phyloP scores from a whole-genome alignment of 1,140 invertebrate genomes.

The Stegodyphus dumicola region DNA sequence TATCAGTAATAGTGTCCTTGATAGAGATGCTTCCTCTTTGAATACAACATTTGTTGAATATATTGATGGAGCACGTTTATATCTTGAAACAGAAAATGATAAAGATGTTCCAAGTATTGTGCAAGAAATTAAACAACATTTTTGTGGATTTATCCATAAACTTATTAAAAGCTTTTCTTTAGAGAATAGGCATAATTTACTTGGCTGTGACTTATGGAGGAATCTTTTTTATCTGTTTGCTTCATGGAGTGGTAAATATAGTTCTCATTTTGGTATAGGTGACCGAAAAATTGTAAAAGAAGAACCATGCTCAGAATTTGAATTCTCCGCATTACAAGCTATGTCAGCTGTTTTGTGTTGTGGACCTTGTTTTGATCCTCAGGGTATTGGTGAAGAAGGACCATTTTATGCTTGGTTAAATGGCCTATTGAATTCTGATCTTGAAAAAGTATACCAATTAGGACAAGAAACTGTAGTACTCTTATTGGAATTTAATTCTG shows the following conservation, averaged over 20 bases:
- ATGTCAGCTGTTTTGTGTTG: constrained; percentile 95
- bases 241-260: constrained; percentile 90
- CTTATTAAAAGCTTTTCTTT: constrained; percentile 94
- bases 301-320: constrained; percentile 69
- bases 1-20: constrained; percentile 84
- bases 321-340: constrained; percentile 78
- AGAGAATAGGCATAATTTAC: constrained; percentile 83
- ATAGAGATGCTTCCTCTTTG: constrained; percentile 83
- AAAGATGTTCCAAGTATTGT: constrained; percentile 79
- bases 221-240: constrained; percentile 93
- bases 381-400: constrained; percentile 87
- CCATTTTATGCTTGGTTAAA: constrained; percentile 93
- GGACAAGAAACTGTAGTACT: constrained; percentile 93
- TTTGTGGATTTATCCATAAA: constrained; percentile 92
- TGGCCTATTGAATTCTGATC: constrained; percentile 85
- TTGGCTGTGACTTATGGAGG: constrained; percentile 87
- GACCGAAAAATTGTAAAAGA: constrained; percentile 65
- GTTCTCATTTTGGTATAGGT: constrained; percentile 72
- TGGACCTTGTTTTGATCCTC: constrained; percentile 91
- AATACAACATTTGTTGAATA: constrained; percentile 93
- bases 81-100: constrained; percentile 88
- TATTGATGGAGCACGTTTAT: constrained; percentile 91
- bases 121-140: constrained; percentile 89
- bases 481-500: constrained; percentile 95
- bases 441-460: constrained; percentile 88